A percentile compares a stretch with the other conserved stretches of the same genome.
Conservation (phyloP, 1,140 invertebrate species). For the Monomorium pharaonis region DNA sequence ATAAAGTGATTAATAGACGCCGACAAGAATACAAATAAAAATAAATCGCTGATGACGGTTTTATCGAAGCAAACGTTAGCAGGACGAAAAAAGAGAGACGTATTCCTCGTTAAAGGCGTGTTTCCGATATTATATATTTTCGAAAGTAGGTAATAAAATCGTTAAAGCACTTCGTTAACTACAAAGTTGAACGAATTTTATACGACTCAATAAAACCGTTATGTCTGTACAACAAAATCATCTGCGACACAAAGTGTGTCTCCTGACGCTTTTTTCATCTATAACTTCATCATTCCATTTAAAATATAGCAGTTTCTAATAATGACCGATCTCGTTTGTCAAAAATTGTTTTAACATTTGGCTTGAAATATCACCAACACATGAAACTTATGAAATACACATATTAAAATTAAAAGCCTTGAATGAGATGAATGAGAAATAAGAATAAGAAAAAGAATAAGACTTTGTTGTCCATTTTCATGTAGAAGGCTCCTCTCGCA, state of each 20-base stretch:
- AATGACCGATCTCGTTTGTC: background rate
- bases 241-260: background rate
- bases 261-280: background rate
- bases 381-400: background rate
- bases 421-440: too few relatives aligned
- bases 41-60: constrained; percentile 16
- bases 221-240: background rate
- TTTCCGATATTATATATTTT: background rate
- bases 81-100: background rate
- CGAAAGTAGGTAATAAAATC: constrained; percentile 31
- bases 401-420: background rate
- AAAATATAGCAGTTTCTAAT: background rate
- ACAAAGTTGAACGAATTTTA: constrained; percentile 13
- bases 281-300: background rate
- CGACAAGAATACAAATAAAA: background rate
- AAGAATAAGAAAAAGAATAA: background rate
- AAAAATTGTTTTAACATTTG: background rate
- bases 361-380: background rate
- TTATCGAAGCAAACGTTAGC: background rate
- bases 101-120: background rate
- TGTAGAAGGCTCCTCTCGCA: background rate
- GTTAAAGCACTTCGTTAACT: constrained; percentile 13
- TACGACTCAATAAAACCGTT: constrained; percentile 36
- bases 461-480: background rate
- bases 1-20: background rate